Percentiles rank a stretch among this genome's conserved stretches.
phyloP scores from a whole-genome alignment of 2,113 vertebrate species.

The Silurus glanis region DNA sequence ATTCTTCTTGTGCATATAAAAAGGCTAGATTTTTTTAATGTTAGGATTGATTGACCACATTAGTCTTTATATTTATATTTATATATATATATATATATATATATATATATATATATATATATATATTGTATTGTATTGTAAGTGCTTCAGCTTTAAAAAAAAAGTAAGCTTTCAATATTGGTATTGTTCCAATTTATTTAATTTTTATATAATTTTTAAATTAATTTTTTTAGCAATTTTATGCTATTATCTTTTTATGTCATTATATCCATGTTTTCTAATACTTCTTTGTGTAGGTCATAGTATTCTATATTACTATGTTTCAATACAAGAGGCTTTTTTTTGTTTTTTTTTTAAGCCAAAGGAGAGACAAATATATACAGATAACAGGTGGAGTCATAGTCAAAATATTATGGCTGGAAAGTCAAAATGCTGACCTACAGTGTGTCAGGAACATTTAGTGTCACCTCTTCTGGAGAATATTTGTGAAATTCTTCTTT shows the following conservation, averaged over 20 bases:
- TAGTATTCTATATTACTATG: not conserved
- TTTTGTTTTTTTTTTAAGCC: not conserved
- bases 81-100: no score
- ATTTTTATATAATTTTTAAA: no score
- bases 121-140: no score
- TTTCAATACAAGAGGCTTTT: not conserved
- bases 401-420: not conserved
- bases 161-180: no score
- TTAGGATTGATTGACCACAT: not conserved
- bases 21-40: not conserved
- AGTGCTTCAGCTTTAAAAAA: no score
- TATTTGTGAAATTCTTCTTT: conserved; percentile 33
- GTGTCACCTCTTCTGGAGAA: not conserved
- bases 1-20: not conserved
- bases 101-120: no score
- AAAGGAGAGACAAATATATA: not conserved
- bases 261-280: not conserved
- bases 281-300: not conserved
- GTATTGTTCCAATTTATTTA: no score
- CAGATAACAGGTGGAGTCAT: not conserved
- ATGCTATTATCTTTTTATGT: not conserved
- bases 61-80: no score
- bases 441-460: conserved; percentile 13
- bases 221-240: no score
- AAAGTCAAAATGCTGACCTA: not conserved